Base-by-base conservation (phyloP, 1,140 invertebrate species). In the Conopomorpha cramerella region DNA sequence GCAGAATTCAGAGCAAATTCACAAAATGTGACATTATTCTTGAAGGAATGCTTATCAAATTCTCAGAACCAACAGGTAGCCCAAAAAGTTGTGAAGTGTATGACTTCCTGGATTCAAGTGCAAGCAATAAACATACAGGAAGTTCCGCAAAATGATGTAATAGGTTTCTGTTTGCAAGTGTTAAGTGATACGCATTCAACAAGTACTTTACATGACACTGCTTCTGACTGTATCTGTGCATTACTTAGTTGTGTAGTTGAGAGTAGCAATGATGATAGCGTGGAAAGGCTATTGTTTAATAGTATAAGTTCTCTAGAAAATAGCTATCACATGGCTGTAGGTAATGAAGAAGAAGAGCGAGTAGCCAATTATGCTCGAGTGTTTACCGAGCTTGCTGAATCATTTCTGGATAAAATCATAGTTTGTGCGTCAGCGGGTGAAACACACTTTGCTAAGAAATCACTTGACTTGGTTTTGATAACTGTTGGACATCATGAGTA, bases 401-500 rank as follows among this genome's bases (percentile, higher is more conserved):
- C 92, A 8, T 91, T 97, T 67, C 78, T 98, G 44, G 84, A 90
- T 36, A 87, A 88, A 54, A 93, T 98, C 47, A 80, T 96, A 7
- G 77, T 81, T 30, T 63, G 72, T 43, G 77, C 72, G 43, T 57
- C 67, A 14, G 76, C 77, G 45, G 77, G 83, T 26, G 58, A 71
- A 29, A 83, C 83, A 14, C 88, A 92, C 78, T 92, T 94, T 70
- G 88, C 92, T 16, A 81, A 97, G 19, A 89, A 91, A 64, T 86
- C 91, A 8, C 76, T 99, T 34, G 93, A 99, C 63, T 78, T 96
- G 50, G 86, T 97, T 17, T 77, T 99, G 8, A 86, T 90, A 6
- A 97, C 96, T 79, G 91, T 94, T 25, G 93, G 93, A 0, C 95
- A 99, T 81, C 94, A 98, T 72, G 95, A 99, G 72, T 99, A 96